Conservation (phyloP, 1,140 invertebrate species). For the Microplitis mediator region DNA sequence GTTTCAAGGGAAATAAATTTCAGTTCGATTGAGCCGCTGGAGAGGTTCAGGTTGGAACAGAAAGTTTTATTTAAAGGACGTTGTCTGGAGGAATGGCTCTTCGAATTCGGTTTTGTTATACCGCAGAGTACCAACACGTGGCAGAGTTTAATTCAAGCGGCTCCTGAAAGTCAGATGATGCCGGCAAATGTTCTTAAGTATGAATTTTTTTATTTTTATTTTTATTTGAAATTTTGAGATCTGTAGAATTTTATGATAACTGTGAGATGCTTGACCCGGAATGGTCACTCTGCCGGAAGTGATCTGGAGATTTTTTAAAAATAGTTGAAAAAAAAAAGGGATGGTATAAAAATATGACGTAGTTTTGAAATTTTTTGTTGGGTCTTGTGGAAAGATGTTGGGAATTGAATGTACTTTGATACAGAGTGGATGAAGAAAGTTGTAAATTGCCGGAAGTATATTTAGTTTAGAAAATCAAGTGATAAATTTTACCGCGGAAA, state of each 20-base stretch:
- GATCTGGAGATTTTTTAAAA: too few relatives aligned
- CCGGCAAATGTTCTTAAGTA: constrained; percentile 96
- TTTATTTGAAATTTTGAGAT: constrained; percentile 19
- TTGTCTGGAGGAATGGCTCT: constrained; percentile 96
- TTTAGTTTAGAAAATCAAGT: too few relatives aligned
- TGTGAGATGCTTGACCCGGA: too few relatives aligned
- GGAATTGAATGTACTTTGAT: too few relatives aligned
- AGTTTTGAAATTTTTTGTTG: too few relatives aligned
- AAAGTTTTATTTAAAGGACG: constrained; percentile 83
- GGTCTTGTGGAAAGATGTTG: too few relatives aligned
- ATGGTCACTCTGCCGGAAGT: too few relatives aligned
- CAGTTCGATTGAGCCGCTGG: constrained; percentile 94
- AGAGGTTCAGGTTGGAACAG: constrained; percentile 96
- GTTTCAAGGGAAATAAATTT: constrained; percentile 99
- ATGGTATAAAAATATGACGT: too few relatives aligned
- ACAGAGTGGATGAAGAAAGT: too few relatives aligned
- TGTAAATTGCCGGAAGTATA: too few relatives aligned
- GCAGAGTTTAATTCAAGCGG: constrained; percentile 97
- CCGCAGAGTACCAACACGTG: constrained; percentile 99
- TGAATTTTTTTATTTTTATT: constrained; percentile 37
- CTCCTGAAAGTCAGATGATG: constrained; percentile 99
- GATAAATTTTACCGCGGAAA: too few relatives aligned
- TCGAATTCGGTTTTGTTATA: constrained; percentile 99
- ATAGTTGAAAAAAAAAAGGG: too few relatives aligned
- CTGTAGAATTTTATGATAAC: background rate